Evolutionary conservation across 2,797 vertebrate species (phyloP).

Genomic region (Neosilurus hyrtlii): DNA sequence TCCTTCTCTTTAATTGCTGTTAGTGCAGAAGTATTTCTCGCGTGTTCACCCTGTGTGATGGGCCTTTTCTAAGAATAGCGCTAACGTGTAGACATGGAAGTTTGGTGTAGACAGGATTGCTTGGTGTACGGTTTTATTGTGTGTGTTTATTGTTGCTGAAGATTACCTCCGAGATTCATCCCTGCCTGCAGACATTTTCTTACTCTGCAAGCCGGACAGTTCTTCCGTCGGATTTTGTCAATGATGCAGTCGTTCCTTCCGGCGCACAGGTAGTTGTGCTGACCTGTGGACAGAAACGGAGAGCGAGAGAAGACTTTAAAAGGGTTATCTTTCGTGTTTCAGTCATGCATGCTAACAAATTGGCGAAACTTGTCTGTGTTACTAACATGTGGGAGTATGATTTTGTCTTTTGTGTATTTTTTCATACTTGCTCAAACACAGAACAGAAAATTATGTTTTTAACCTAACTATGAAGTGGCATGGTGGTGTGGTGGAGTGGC

Average conservation of each 20-base stretch:
- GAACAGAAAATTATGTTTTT: background rate
- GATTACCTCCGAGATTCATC: conserved; percentile 97
- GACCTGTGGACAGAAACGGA: conserved; percentile 75
- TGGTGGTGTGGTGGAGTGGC: too few relatives aligned
- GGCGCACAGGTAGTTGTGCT: conserved; percentile 99
- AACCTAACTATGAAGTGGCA: background rate
- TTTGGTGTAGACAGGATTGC: background rate
- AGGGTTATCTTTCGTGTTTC: background rate
- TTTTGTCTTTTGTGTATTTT: background rate
- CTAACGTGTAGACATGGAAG: background rate
- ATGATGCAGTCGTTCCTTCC: conserved; percentile 99
- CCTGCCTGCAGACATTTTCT: conserved; percentile 99
- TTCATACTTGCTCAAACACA: background rate
- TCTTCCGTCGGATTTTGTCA: conserved; percentile 98
- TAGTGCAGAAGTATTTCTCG: background rate
- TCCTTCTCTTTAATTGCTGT: background rate
- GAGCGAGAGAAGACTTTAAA: conserved; percentile 50
- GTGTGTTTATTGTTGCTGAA: background rate
- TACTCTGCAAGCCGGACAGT: conserved; percentile 96
- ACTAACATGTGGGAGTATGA: background rate
- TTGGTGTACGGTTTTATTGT: background rate
- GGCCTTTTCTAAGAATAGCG: background rate
- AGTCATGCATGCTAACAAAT: too few relatives aligned
- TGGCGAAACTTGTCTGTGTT: too few relatives aligned
- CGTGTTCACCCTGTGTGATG: background rate